Evolutionary conservation across 1,140 invertebrate genomes (phyloP), one percentile per base, ranked within the genome.

Genomic region (Spodoptera frugiperda): DNA sequence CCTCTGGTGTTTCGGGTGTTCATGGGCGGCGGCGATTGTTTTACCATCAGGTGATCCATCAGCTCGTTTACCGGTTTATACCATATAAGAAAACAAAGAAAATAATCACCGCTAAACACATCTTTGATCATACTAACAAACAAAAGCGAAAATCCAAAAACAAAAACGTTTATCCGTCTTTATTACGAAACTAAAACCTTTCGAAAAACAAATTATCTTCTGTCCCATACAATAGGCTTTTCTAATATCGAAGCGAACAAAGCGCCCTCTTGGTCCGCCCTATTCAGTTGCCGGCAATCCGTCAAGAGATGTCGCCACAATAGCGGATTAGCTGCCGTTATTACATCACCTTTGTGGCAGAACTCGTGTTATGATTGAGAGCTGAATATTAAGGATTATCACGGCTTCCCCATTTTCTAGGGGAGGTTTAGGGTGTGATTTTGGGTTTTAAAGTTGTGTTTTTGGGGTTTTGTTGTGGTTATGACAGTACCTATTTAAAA

Each of bases 301-400:
- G 90, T 91, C 91, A 91, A 90, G 87, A 92, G 91, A 90, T 92
- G 91, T 89, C 87, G 89, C 87, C 80, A 93, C 91, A 92, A 93
- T 93, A 77, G 85, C 78, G 91, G 91, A 93, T 93, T 91, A 93
- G 90, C 85, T 84, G 77, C 78, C 81, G 91, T 90, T 93, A 93
- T 93, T 93, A 91, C 91, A 84, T 84, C 91, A 91, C 90, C 87
- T 91, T 93, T 93, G 91, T 93, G 87, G 83, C 76, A 77, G 79
- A 54, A 80, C 79, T 77, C 83, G 77, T 79, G 86, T 87, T 92
- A 91, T 92, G 91, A 93, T 93, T 87, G 90, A 87, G 87, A 84
- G 82, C 81, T 73, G 84, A 91, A 93, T 93, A 93, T 93, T 91
- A 87, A 79, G 91, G 91, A 92, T 93, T 93, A 93, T 91, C 83